Conservation (phyloP, 2,113 vertebrate species). For the Osmerus eperlanus region DNA sequence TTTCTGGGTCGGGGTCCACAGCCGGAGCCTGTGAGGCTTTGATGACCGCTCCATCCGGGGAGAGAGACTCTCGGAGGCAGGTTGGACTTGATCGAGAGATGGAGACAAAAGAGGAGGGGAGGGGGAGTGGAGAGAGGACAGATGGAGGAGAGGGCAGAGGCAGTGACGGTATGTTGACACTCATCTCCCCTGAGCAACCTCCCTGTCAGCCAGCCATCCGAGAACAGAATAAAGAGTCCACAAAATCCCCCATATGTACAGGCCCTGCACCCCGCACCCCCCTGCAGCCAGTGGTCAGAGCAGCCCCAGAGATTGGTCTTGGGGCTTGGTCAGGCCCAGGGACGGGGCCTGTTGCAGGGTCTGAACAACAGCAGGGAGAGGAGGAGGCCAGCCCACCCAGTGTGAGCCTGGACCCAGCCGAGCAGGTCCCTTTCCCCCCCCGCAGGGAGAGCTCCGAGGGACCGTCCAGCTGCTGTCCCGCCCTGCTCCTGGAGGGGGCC, state of each 20-base stretch:
- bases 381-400: conserved; percentile 23
- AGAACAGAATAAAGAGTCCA: neutral
- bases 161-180: conserved; percentile 7
- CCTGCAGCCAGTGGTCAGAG: conserved; percentile 61
- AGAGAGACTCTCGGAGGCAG: neutral
- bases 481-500: conserved; percentile 80
- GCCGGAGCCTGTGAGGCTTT: neutral
- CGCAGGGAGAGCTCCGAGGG: conserved; percentile 65
- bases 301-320: conserved; percentile 36
- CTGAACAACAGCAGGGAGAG: neutral
- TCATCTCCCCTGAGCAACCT: conserved; percentile 15
- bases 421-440: conserved; percentile 62
- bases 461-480: conserved; percentile 83
- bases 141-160: neutral
- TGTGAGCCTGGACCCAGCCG: conserved; percentile 57
- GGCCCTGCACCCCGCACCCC: conserved; percentile 77
- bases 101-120: conserved; percentile 11
- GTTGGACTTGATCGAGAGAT: neutral
- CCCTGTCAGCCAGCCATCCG: neutral
- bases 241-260: conserved; percentile 67
- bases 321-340: neutral
- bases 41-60: neutral
- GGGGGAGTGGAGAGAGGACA: neutral
- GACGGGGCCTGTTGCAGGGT: neutral
- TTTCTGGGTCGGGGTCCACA: neutral